A percentile compares a stretch with the other conserved stretches of the same genome.
Conservation (phyloP, 2,888 invertebrate species). For the Lottia gigantea region DNA sequence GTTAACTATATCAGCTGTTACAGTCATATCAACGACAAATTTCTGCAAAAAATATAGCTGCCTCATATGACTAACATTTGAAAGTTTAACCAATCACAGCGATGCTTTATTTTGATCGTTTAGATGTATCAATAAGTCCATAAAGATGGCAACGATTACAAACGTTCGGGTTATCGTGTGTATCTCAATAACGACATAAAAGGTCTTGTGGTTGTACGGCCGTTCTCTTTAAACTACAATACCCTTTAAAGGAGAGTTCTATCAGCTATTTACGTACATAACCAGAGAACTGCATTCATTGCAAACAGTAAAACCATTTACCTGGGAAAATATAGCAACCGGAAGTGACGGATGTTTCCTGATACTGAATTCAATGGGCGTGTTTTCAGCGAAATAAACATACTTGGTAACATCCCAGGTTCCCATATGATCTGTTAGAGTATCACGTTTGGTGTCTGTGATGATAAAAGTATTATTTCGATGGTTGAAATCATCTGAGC, state of each 20-base stretch:
- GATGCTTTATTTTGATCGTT: too few relatives aligned
- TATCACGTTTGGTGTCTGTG: neutral
- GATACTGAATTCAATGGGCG: conserved; percentile 1
- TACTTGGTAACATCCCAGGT: neutral
- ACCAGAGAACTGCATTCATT: too few relatives aligned
- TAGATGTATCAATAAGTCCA: too few relatives aligned
- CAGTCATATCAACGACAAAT: neutral
- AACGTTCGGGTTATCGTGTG: too few relatives aligned
- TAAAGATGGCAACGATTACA: too few relatives aligned
- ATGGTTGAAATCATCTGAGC: neutral
- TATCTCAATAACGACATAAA: too few relatives aligned
- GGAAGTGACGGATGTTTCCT: neutral
- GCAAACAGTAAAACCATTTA: neutral
- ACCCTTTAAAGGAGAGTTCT: too few relatives aligned
- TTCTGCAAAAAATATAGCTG: neutral
- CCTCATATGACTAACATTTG: too few relatives aligned
- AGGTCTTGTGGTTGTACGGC: too few relatives aligned
- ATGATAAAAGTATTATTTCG: neutral
- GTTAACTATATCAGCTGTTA: neutral
- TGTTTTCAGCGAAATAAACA: neutral
- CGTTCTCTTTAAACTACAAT: too few relatives aligned
- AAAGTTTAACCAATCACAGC: too few relatives aligned
- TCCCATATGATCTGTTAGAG: neutral
- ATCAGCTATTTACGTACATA: too few relatives aligned
- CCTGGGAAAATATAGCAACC: neutral